Base-by-base conservation (phyloP, 2,113 vertebrate genomes). In the Zosterops japonicus region DNA sequence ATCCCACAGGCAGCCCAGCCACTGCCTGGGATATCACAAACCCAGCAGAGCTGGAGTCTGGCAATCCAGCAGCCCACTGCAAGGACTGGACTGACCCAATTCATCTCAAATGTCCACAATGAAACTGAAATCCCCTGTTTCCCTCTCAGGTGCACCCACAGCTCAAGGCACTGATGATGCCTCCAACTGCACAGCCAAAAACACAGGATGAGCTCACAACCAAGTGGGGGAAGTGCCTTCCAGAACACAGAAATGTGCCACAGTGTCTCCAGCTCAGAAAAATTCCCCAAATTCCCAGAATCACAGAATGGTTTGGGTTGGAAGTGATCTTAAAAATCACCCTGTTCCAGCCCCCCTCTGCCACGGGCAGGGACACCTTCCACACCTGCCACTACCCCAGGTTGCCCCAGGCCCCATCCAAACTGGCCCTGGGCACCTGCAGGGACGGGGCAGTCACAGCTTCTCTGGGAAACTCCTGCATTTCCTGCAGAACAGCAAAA, bases 41-140 rank as follows among this genome's bases (percentile, higher is more conserved):
- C 59, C 5, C 59, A 39, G 35, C 83, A 72, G 27, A 3, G 9
- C 27, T 44, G 61, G 24, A 27, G 19, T 23, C 0, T 4, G 29
- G 28, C 18, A 61, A 47, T 3, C 12, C 23, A 31, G 22, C 29
- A 33, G 25, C 22, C 13, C 3, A 0, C 2, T 55, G n/a, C 14
- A 56, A 33, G 68, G 50, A 13, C 36, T 41, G 18, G 9, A 5
- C 49, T 31, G 19, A 57, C 50, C 25, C n/a, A 19, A 53, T 53
- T 18, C n/a, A 67, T 6, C 64, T 18, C 50, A 49, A 55, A 20
- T 1, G 8, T 13, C 90, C 80, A 49, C 16, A 81, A 3, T 1
- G 33, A 50, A 68, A 61, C 12, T 2, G 14, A 47, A 91, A 60
- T 8, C 6, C 23, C 39, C 5, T 0, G 0, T 14, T 35, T 46